A percentile compares a stretch with the other conserved stretches of the same genome.
Conservation (phyloP, 2,797 vertebrate genomes). For the Bradypus variegatus region DNA sequence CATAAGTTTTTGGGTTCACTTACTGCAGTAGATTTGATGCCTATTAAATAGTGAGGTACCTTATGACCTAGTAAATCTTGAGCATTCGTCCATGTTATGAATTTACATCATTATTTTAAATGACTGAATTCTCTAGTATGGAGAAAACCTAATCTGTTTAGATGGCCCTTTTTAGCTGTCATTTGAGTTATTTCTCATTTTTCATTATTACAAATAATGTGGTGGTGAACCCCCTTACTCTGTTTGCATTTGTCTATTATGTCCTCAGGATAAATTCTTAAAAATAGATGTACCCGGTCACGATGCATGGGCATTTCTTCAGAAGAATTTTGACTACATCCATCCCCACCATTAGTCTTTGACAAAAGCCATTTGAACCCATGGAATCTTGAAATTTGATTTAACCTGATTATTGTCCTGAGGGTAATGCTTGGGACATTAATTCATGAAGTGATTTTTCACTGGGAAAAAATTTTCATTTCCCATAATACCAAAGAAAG, state of each 20-base stretch:
- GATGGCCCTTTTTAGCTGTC: too few species aligned
- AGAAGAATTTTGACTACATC: neutral
- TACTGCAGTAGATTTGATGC: rapidly evolving
- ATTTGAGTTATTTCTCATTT: neutral
- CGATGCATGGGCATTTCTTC: neutral
- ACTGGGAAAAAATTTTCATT: neutral
- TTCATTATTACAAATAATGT: neutral
- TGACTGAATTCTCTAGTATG: rapidly evolving
- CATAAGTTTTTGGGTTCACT: rapidly evolving
- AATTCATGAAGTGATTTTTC: neutral
- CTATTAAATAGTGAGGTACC: rapidly evolving
- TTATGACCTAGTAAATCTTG: neutral
- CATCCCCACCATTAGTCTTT: neutral
- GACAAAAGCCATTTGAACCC: neutral
- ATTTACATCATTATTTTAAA: neutral
- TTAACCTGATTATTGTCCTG: neutral
- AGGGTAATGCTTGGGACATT: neutral
- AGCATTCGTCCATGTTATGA: neutral
- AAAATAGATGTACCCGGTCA: neutral
- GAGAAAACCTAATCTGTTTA: neutral
- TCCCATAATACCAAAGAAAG: neutral
- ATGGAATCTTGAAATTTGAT: neutral
- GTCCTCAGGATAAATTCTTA: neutral
- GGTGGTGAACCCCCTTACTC: neutral
- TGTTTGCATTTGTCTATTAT: neutral